Percentiles rank a stretch among this genome's conserved stretches.
Conservation (phyloP, 2,888 invertebrate genomes). For the Cetonia aurata region DNA sequence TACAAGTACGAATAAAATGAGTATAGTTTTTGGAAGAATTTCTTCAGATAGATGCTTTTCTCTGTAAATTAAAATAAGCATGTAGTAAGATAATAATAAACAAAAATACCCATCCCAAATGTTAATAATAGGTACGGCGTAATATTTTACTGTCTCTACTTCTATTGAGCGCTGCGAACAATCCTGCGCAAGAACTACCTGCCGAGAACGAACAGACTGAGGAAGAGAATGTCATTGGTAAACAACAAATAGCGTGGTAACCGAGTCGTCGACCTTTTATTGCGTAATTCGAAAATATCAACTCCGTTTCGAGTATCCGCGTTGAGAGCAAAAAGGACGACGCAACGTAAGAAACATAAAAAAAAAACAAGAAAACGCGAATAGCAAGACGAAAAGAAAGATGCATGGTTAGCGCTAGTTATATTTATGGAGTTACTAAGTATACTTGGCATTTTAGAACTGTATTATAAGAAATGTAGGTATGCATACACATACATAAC, state of each 20-base stretch:
- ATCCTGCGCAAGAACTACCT: conserved; percentile 7
- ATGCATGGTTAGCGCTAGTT: conserved; percentile 11
- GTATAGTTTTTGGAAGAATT: too few relatives aligned
- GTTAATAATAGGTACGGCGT: too few relatives aligned
- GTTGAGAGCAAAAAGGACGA: conserved; percentile 28
- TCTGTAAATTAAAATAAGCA: conserved; percentile 3
- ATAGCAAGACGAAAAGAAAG: conserved; percentile 16
- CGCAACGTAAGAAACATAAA: conserved; percentile 15
- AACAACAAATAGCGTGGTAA: conserved; percentile 31
- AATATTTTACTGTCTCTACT: background rate
- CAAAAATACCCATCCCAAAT: background rate
- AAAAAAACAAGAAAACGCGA: conserved; percentile 17
- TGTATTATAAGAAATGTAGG: background rate
- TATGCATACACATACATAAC: too few relatives aligned
- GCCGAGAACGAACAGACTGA: conserved; percentile 5
- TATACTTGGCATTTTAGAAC: conserved; percentile 19
- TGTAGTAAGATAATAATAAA: conserved; percentile 16
- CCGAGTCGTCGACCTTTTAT: conserved; percentile 27
- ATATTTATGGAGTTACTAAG: conserved; percentile 25
- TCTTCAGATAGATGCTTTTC: too few relatives aligned
- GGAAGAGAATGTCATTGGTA: conserved; percentile 23
- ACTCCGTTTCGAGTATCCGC: conserved; percentile 24
- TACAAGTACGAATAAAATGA: too few relatives aligned
- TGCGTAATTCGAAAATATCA: conserved; percentile 35
- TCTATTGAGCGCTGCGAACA: conserved; percentile 1